Base-by-base conservation (phyloP, 2,113 vertebrate genomes). In the Chamaetylas fuelleborni region DNA sequence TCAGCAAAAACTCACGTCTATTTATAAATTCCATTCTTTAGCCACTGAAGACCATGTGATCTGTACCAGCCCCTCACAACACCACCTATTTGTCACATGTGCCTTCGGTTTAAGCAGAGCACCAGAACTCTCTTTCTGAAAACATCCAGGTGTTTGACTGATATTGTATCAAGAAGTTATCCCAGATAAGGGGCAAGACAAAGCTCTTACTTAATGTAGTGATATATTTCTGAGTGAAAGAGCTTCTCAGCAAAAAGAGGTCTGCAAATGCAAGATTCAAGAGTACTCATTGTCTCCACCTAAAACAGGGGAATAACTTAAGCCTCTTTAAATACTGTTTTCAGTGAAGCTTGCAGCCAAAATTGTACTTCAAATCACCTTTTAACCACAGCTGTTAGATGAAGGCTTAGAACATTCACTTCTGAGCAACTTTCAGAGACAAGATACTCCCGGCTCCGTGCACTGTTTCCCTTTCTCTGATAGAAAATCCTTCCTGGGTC, bases 81-180 rank as follows among this genome's bases (percentile, higher is more conserved):
- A 18, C 33, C 5, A 2, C 19, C 34, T 60, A 6, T 65, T 40
- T 24, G 6, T 42, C 5, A 1, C 9, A 5, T 13, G 2, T 57
- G 19, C 5, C 56, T 81, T 56, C 47, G 14, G 13, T 72, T 77
- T 67, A 58, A 50, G 64, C 13, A 72, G 9, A 50, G 43, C 11
- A 47, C 18, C 28, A 74, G 13, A 61, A 20, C 5, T 31, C 11
- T 38, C 25, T 36, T 50, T 19, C n/a, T 77, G 58, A 93, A 80
- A 91, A 50, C 33, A n/a, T 69, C 64, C 48, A n/a, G 15, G 3
- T 58, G 22, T 50, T 60, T 67, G 29, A 42, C 18, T 54, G 58
- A 69, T 14, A 12, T 1, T 69, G 5, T 24, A 8, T 62, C 61
- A 83, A 62, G 19, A 65, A 47, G 25, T 45, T n/a, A 69, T 23